Percentiles rank a stretch among this genome's conserved stretches.
phyloP scores from a whole-genome alignment of 2,113 vertebrate genomes.

The Ctenodactylus gundi region DNA sequence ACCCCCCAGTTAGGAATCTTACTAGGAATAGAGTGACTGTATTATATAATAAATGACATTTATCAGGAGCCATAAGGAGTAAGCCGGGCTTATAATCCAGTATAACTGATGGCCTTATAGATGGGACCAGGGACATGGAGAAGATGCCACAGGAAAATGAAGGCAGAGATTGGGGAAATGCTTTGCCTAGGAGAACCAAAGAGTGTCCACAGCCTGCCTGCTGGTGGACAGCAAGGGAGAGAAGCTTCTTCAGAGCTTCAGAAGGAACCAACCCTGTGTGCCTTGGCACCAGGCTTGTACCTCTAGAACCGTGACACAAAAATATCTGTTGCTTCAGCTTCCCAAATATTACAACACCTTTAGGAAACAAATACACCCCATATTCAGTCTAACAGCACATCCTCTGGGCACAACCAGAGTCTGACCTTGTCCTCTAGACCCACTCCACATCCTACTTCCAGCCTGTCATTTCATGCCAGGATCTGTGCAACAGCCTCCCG shows the following conservation, averaged over 20 bases:
- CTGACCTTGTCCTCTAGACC: rapidly evolving
- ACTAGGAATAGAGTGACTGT: background rate
- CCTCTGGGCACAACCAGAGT: background rate
- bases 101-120: background rate
- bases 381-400: background rate
- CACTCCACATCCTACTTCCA: too few species aligned
- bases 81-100: background rate
- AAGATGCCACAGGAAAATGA: background rate
- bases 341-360: too few species aligned
- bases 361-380: background rate
- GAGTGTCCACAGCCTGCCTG: background rate
- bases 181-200: background rate
- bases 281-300: too few species aligned
- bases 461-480: background rate
- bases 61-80: background rate
- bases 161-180: background rate
- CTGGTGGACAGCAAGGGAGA: background rate
- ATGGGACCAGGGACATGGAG: too few species aligned
- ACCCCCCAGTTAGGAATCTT: background rate
- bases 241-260: too few species aligned
- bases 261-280: background rate
- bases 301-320: background rate
- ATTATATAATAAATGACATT: background rate
- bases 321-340: too few species aligned
- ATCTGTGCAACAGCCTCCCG: background rate